phyloP scores from a whole-genome alignment of 2,888 invertebrate species.

The Drosophila vallismaia region DNA sequence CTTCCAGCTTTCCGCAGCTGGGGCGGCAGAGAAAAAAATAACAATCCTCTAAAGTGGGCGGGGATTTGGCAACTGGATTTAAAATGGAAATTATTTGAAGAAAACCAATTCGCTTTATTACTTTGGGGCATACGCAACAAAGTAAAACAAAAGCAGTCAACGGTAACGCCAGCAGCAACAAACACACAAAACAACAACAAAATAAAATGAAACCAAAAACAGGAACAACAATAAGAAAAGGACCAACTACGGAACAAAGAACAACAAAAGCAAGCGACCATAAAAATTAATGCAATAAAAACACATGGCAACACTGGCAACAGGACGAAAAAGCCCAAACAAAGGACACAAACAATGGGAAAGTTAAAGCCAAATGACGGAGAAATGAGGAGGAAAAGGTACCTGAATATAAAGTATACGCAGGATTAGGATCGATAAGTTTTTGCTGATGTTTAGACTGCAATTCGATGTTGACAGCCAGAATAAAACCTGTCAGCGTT shows the following conservation, averaged over 20 bases:
- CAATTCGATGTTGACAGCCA: background rate
- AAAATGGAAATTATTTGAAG: slow-evolving; percentile 76
- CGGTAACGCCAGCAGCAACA: slow-evolving; percentile 35
- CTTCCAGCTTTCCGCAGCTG: no score
- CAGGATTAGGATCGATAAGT: slow-evolving; percentile 33
- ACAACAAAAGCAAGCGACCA: slow-evolving; percentile 61
- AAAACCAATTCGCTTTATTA: slow-evolving; percentile 77
- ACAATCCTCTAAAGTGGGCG: slow-evolving; percentile 39
- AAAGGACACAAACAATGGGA: slow-evolving; percentile 35
- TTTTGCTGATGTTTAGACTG: background rate
- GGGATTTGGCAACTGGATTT: slow-evolving; percentile 76
- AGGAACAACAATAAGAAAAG: slow-evolving; percentile 27
- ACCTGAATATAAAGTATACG: slow-evolving; percentile 15
- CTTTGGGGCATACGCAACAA: slow-evolving; percentile 74
- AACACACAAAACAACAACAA: slow-evolving; percentile 13
- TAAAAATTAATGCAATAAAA: slow-evolving; percentile 78
- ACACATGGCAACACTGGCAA: slow-evolving; percentile 64
- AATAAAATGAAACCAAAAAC: slow-evolving; percentile 3
- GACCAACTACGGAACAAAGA: slow-evolving; percentile 35
- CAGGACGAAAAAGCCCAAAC: slow-evolving; percentile 39
- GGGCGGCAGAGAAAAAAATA: slow-evolving; percentile 17
- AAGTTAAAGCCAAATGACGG: slow-evolving; percentile 26
- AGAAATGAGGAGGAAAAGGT: slow-evolving; percentile 23
- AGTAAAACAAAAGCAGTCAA: slow-evolving; percentile 70
- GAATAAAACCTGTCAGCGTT: background rate